A percentile compares a stretch with the other conserved stretches of the same genome.
Conservation (phyloP, 2,888 invertebrate genomes). For the Pachydiplax longipennis region DNA sequence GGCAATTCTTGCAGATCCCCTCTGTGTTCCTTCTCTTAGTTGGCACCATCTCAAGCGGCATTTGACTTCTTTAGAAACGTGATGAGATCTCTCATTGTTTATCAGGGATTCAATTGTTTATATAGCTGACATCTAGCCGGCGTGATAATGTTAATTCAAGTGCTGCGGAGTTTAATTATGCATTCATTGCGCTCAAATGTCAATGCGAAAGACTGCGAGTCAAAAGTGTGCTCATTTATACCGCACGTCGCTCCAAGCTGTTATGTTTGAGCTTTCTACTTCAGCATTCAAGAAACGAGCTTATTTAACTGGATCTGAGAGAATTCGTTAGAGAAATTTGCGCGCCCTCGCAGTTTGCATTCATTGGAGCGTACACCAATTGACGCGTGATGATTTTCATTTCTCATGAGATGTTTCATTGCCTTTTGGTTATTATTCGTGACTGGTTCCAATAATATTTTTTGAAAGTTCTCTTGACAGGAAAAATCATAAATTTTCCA, state of each 20-base stretch:
- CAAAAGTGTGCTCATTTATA: not conserved
- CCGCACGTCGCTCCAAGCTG: not conserved
- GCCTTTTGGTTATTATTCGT: too few species aligned
- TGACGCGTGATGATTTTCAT: too few species aligned
- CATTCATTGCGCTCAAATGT: not conserved
- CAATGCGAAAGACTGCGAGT: not conserved
- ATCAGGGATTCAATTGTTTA: not conserved
- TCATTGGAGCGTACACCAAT: too few species aligned
- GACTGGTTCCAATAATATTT: too few species aligned
- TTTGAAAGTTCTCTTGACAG: too few species aligned
- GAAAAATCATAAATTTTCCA: too few species aligned
- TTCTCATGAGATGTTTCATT: too few species aligned
- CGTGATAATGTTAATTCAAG: not conserved
- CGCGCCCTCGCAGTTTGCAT: too few species aligned
- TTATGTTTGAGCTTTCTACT: conserved; percentile 25
- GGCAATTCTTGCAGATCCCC: not conserved
- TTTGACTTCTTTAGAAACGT: not conserved
- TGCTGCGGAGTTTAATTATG: not conserved
- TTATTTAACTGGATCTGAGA: not conserved
- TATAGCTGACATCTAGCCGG: not conserved
- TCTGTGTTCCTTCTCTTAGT: not conserved
- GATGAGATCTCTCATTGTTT: not conserved
- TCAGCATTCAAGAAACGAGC: not conserved
- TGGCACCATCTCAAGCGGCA: not conserved
- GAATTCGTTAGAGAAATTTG: not conserved